Base-by-base conservation (phyloP, 1,140 invertebrate genomes). In the Proctacanthus coquilletti region DNA sequence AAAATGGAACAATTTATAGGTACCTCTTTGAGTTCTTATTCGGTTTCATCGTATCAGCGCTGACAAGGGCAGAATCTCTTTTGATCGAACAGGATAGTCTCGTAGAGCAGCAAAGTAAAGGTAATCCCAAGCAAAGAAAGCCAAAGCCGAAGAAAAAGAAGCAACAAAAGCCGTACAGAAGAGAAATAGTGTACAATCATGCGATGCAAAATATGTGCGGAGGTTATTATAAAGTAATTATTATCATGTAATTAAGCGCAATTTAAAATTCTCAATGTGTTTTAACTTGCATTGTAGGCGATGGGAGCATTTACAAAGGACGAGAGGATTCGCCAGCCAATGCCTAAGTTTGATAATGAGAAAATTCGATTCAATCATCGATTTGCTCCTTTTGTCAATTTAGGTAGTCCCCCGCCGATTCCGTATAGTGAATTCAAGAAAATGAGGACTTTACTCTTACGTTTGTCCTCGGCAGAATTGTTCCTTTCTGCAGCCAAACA, bases 11-110 rank as follows among this genome's bases (percentile, higher is more conserved):
- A 14, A 35, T 41, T 19, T 20, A 21, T 49, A 82, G 79, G 79
- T 96, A 98, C 62, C 63, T 96, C 18, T 91, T 91, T 62, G 91
- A 97, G 65, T 88, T 93, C 61, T 64, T 97, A 3, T 95, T 89
- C 56, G 85, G 84, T 8, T 96, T 91, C 84, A 62, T 95, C 19
- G 76, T 89, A 3, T 93, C 88, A 1, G 84, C 91, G 0, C 65
- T 96, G 23, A 83, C 80, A 2, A 69, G 89, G 46, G 92, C 92
- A 0, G 87, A 93, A 51, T 80, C 74, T 15, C 80, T 88, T 46
- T 62, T 88, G 19, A 62, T 76, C 32, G 84, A 86, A 42, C 79
- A 84, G 50, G 84, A 89, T 46, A 66, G 71, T 33, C 65, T 61
- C 25, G 64, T 63, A 51, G 51, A 73, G 58, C 57, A 68, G 62